A percentile compares a stretch with the other conserved stretches of the same genome.
Conservation (phyloP, 2,888 invertebrate species). For the Tillus elongatus region DNA sequence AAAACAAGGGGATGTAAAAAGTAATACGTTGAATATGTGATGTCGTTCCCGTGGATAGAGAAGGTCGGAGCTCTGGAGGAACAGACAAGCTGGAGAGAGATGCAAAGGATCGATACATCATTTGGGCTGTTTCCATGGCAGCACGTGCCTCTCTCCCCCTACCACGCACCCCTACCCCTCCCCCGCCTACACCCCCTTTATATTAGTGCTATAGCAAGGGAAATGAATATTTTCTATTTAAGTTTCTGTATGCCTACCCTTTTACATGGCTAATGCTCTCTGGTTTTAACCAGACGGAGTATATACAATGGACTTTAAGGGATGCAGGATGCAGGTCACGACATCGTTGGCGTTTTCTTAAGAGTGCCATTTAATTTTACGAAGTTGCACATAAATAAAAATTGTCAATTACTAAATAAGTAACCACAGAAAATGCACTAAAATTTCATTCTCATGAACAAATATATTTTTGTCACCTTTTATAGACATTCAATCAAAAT, state of each 20-base stretch:
- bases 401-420: no score
- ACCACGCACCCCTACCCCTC: constrained; percentile 30
- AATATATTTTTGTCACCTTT: no score
- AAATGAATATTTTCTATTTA: constrained; percentile 42
- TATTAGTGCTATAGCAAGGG: constrained; percentile 39
- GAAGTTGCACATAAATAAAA: no score
- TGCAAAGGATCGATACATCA: constrained; percentile 45
- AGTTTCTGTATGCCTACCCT: constrained; percentile 30
- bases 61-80: constrained; percentile 28
- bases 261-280: neutral
- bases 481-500: no score
- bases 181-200: constrained; percentile 30
- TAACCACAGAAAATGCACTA: no score
- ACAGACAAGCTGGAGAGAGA: constrained; percentile 35
- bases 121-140: constrained; percentile 48
- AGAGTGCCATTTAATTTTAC: no score
- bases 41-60: constrained; percentile 36
- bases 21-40: constrained; percentile 46
- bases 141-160: constrained; percentile 41
- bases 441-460: no score
- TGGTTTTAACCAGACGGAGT: no score
- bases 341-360: no score
- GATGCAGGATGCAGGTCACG: no score
- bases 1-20: constrained; percentile 40
- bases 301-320: constrained; percentile 13